Conservation (phyloP, 92 coral and sea anemone genomes). For the Palythoa caribaeorum region DNA sequence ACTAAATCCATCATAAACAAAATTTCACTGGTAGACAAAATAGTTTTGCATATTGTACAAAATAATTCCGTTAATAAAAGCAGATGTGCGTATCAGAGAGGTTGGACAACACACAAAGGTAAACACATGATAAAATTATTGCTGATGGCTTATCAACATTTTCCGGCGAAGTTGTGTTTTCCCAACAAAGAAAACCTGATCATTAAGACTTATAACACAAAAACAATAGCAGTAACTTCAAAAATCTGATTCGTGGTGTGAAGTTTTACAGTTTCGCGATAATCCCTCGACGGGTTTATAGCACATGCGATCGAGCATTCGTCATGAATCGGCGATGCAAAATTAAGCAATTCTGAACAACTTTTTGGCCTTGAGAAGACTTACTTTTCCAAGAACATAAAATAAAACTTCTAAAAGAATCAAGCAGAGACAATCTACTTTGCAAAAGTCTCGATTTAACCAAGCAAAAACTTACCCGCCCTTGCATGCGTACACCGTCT, state of each 20-base stretch:
- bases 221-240: conserved; percentile 1
- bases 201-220: not conserved
- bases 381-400: conserved; percentile 26
- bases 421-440: no score
- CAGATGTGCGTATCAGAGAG: no score
- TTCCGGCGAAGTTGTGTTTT: conserved; percentile 8
- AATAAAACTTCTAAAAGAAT: not conserved
- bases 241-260: conserved; percentile 19
- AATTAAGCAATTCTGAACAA: conserved; percentile 4
- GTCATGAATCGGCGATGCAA: conserved; percentile 22
- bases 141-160: conserved; percentile 5
- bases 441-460: not conserved
- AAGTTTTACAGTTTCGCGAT: conserved; percentile 22
- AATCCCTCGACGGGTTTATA: not conserved
- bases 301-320: conserved; percentile 28
- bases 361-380: conserved; percentile 18
- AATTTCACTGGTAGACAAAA: no score
- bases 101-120: conserved; percentile 16
- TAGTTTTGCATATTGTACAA: no score
- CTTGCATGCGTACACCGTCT: not conserved
- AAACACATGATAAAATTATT: conserved; percentile 33
- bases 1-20: no score
- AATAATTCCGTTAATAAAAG: no score
- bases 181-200: not conserved
- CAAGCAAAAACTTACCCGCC: not conserved